Evolutionary conservation across 2,113 vertebrate species (phyloP).

Genomic region (Speoplatyrhinus poulsoni): DNA sequence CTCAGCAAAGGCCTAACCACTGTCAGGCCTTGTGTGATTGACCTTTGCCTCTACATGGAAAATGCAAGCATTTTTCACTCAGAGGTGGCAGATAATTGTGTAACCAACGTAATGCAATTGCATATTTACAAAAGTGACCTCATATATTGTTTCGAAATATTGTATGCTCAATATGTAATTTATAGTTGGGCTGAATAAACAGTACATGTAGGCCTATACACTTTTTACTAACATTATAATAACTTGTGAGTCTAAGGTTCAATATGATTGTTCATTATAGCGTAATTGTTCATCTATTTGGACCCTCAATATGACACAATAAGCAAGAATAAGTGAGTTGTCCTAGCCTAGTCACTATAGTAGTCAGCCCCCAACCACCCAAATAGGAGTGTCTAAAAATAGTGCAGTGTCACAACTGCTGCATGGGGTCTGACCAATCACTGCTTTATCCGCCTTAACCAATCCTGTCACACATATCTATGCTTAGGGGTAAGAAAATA

Average conservation of each 20-base stretch:
- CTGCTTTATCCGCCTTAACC: slow-evolving; percentile 53
- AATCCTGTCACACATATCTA: slow-evolving; percentile 59
- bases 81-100: slow-evolving; percentile 48
- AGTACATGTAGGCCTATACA: not conserved
- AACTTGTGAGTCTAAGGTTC: not conserved
- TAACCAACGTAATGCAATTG: slow-evolving; percentile 36
- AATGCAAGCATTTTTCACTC: slow-evolving; percentile 44
- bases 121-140: slow-evolving; percentile 37
- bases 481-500: slow-evolving; percentile 69
- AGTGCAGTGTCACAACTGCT: slow-evolving; percentile 67
- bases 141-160: slow-evolving; percentile 24
- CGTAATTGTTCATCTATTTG: slow-evolving; percentile 52
- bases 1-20: not conserved
- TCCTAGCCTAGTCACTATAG: slow-evolving; percentile 18
- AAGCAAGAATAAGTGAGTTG: slow-evolving; percentile 26
- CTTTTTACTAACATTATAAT: slow-evolving; percentile 1
- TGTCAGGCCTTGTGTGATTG: not conserved
- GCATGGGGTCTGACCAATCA: slow-evolving; percentile 66
- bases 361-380: slow-evolving; percentile 34
- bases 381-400: slow-evolving; percentile 80
- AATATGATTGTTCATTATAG: slow-evolving; percentile 48
- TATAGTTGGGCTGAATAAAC: not conserved
- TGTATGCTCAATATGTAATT: not conserved
- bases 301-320: slow-evolving; percentile 54
- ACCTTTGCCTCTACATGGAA: slow-evolving; percentile 37